Evolutionary conservation across 2,113 vertebrate genomes (phyloP).

Genomic region (Helogale parvula): DNA sequence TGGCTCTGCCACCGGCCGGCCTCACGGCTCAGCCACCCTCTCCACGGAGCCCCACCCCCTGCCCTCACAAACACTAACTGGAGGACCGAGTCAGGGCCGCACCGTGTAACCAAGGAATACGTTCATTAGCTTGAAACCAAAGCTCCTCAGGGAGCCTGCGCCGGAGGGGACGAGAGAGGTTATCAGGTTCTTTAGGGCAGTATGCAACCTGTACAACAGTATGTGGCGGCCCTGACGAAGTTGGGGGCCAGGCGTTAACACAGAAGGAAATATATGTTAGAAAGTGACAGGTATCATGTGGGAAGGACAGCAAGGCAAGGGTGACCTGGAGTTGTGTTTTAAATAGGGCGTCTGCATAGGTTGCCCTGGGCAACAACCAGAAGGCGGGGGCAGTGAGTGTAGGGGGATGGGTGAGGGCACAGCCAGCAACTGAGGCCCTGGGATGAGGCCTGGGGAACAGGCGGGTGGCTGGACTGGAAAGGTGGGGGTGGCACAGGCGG

Average conservation of each 20-base stretch:
- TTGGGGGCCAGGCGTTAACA: fast-evolving
- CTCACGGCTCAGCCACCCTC: neutral
- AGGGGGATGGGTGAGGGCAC: neutral
- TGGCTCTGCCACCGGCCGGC: neutral
- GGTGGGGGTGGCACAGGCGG: fast-evolving
- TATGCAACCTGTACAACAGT: neutral
- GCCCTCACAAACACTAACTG: too few relatives aligned
- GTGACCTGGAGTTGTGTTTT: neutral
- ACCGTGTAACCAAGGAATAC: neutral
- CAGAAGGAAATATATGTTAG: fast-evolving
- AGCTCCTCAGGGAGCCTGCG: neutral
- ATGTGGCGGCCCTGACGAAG: fast-evolving
- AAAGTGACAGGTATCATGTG: neutral
- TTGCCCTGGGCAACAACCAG: neutral
- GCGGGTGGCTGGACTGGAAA: neutral
- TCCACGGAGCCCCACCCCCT: fast-evolving
- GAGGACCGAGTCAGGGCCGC: neutral
- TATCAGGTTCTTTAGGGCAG: neutral
- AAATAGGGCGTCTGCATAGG: too few relatives aligned
- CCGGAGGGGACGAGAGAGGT: neutral
- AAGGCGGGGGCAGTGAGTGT: too few relatives aligned
- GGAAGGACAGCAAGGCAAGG: neutral
- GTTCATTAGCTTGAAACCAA: neutral
- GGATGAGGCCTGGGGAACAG: neutral
- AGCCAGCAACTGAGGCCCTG: fast-evolving